These are phyloP conservation scores for Drosophila kikkawai DNA, from an alignment of 1,140 invertebrate genomes.

Conservation along the genomic window DNA sequence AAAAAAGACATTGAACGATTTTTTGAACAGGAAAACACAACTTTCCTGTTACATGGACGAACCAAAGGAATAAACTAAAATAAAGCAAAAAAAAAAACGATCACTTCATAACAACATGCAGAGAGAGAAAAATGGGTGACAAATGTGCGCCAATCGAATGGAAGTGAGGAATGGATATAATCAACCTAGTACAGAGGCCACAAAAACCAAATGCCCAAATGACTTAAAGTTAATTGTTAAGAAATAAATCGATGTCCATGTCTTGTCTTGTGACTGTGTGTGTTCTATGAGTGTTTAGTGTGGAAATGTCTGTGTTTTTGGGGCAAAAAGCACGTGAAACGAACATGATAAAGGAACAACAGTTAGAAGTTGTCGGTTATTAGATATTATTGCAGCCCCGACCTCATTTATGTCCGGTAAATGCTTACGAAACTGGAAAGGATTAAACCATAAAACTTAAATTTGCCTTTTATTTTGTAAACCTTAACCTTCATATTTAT, in stretches of 20 bases:
- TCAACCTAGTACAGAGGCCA: slow-evolving; percentile 10
- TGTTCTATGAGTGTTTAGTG: slow-evolving; percentile 11
- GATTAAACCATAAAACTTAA: neutral
- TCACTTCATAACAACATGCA: slow-evolving; percentile 69
- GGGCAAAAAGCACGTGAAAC: slow-evolving; percentile 68
- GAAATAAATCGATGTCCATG: slow-evolving; percentile 29
- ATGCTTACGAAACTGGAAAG: slow-evolving; percentile 14
- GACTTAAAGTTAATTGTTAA: slow-evolving; percentile 30
- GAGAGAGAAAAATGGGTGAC: slow-evolving; percentile 20
- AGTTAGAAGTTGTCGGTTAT: slow-evolving; percentile 25
- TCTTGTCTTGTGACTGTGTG: slow-evolving; percentile 1
- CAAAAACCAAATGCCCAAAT: slow-evolving; percentile 32
- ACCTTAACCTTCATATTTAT: too few relatives aligned
- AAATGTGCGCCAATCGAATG: slow-evolving; percentile 19
- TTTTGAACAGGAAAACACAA: slow-evolving; percentile 7
- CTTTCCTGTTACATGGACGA: slow-evolving; percentile 3
- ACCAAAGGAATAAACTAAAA: slow-evolving; percentile 17
- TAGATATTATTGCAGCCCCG: slow-evolving; percentile 17
- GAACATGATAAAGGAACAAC: slow-evolving; percentile 60
- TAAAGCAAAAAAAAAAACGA: slow-evolving; percentile 38
- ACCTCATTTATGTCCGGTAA: slow-evolving; percentile 2
- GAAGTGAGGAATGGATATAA: slow-evolving; percentile 13
- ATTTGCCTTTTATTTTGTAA: too few relatives aligned
- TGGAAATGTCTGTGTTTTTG: slow-evolving; percentile 27
- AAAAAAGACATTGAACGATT: slow-evolving; percentile 24